phyloP scores from a whole-genome alignment of 2,113 vertebrate species.

The Baryphthengus martii region DNA sequence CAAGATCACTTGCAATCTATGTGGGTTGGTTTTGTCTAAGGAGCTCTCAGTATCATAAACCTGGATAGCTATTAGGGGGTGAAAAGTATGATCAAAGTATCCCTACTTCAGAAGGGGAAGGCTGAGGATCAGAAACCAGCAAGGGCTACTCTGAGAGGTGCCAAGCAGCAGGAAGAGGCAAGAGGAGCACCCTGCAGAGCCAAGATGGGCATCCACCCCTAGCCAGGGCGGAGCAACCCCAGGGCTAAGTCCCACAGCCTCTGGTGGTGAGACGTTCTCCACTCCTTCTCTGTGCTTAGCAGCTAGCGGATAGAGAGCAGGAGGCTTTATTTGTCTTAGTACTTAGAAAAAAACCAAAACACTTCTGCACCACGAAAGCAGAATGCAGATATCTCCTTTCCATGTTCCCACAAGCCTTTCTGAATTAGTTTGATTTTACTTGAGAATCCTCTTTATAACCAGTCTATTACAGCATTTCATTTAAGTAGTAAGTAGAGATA shows the following conservation, averaged over 20 bases:
- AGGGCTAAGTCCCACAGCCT: background rate
- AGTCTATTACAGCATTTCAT: background rate
- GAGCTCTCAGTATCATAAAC: background rate
- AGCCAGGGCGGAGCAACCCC: background rate
- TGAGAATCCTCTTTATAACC: background rate
- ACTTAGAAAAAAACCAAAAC: background rate
- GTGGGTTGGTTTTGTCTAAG: background rate
- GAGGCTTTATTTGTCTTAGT: background rate
- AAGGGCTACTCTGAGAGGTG: background rate
- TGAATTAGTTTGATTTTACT: background rate
- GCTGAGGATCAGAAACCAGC: background rate
- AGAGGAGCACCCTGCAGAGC: background rate
- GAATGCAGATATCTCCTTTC: background rate
- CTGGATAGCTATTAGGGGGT: background rate
- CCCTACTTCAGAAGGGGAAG: background rate
- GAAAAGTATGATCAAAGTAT: background rate
- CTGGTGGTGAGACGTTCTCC: rapidly evolving
- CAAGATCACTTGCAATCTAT: background rate
- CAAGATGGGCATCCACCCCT: background rate
- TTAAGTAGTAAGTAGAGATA: background rate
- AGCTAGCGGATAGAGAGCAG: background rate
- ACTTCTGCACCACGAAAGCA: background rate
- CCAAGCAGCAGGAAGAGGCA: background rate
- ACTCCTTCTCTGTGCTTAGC: background rate
- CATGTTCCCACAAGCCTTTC: background rate